Percentiles rank a stretch among this genome's conserved stretches.
phyloP scores from a whole-genome alignment of 2,888 invertebrate species.

The Sabatieria punctata region DNA sequence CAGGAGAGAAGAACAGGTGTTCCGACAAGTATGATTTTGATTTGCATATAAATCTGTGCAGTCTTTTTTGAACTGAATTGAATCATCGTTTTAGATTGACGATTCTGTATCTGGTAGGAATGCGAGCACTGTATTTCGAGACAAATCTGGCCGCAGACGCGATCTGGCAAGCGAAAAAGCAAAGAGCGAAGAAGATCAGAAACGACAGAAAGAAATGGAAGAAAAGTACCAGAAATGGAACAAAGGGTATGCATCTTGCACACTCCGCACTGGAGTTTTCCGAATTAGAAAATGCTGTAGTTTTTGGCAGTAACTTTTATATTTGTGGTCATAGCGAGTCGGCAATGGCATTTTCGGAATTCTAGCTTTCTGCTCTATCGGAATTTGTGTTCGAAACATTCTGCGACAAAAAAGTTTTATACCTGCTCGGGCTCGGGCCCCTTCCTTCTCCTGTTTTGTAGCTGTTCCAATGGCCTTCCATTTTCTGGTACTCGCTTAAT shows the following conservation, averaged over 20 bases:
- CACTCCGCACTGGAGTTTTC: too few species aligned
- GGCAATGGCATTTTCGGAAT: too few species aligned
- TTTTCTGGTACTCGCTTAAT: too few species aligned
- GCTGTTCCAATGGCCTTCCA: too few species aligned
- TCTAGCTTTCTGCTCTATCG: too few species aligned
- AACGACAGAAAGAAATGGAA: constrained; percentile 21
- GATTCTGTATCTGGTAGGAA: constrained; percentile 43
- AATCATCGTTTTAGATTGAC: constrained; percentile 2
- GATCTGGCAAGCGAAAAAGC: background rate
- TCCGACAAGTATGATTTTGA: constrained; percentile 35
- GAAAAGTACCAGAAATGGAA: constrained; percentile 25
- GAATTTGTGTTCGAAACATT: too few species aligned
- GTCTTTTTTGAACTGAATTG: constrained; percentile 1
- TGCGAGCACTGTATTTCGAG: constrained; percentile 52
- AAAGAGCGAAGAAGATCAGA: constrained; percentile 11
- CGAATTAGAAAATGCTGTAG: too few species aligned
- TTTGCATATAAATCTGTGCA: background rate
- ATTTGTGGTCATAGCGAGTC: too few species aligned
- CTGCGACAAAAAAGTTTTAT: too few species aligned
- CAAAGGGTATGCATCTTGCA: constrained; percentile 19
- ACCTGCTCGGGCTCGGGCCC: too few species aligned
- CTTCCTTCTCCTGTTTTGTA: too few species aligned
- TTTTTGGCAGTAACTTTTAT: too few species aligned
- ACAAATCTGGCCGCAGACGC: constrained; percentile 45
- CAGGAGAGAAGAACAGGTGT: constrained; percentile 52